phyloP scores from a whole-genome alignment of 2,113 vertebrate genomes.

The Sitta europaea region DNA sequence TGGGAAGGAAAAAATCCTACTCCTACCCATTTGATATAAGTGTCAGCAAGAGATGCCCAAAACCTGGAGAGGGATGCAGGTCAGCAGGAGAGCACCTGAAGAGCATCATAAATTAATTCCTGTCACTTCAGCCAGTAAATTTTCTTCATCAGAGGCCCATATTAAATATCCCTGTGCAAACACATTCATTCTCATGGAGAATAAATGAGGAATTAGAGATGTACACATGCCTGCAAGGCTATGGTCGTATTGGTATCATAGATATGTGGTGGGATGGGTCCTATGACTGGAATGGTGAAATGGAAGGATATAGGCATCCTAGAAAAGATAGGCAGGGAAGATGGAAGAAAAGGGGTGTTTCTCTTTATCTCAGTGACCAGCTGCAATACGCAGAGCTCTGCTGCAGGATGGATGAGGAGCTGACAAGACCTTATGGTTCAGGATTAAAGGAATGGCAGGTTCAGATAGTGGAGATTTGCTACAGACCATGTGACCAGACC shows the following conservation, averaged over 20 bases:
- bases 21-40: background rate
- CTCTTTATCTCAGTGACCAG: background rate
- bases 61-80: background rate
- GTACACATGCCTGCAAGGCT: background rate
- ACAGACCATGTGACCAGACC: rapidly evolving
- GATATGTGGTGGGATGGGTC: background rate
- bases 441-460: background rate
- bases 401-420: background rate
- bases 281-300: background rate
- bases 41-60: background rate
- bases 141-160: background rate
- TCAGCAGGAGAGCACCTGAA: background rate
- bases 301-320: background rate
- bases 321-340: background rate
- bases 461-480: background rate
- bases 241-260: background rate
- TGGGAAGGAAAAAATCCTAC: background rate
- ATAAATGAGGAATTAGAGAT: background rate
- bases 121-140: background rate
- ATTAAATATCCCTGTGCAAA: background rate
- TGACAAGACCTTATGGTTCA: background rate
- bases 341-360: background rate
- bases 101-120: background rate
- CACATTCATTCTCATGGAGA: too few species aligned
- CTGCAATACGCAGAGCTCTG: background rate